Conservation (phyloP, 2,888 invertebrate genomes). For the Tetranychus truncatus region DNA sequence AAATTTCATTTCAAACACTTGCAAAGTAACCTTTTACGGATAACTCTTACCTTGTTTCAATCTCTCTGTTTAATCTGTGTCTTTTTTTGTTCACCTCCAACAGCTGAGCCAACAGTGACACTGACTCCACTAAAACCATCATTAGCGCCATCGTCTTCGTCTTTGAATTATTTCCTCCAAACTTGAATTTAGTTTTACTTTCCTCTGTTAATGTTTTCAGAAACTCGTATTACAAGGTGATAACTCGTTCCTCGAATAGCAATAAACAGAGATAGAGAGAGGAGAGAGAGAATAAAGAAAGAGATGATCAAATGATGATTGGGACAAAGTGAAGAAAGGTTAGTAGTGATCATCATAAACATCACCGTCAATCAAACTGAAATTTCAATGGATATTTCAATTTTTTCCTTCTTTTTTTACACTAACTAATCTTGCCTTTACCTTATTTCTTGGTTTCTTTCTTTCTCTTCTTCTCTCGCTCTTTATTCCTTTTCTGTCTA, state of each 20-base stretch:
- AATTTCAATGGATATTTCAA: not conserved
- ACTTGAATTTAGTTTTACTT: not conserved
- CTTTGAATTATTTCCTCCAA: too few species aligned
- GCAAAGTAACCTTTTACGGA: too few species aligned
- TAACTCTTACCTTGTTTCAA: too few species aligned
- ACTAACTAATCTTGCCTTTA: not conserved
- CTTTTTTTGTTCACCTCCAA: too few species aligned
- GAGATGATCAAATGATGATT: not conserved
- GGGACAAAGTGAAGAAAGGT: not conserved
- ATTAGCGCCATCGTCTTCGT: too few species aligned
- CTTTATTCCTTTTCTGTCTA: too few species aligned
- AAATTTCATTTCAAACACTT: too few species aligned
- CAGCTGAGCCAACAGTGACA: too few species aligned
- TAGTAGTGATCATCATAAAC: not conserved
- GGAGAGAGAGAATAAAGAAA: not conserved
- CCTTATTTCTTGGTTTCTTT: not conserved
- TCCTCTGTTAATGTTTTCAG: not conserved
- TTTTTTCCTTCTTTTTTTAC: not conserved
- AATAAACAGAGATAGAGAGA: not conserved
- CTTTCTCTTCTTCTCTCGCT: not conserved
- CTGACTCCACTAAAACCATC: too few species aligned
- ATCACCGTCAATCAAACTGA: not conserved
- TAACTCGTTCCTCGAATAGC: not conserved
- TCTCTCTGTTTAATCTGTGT: too few species aligned
- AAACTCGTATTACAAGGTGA: slow-evolving; percentile 1